Evolutionary conservation across 2,888 invertebrate genomes (phyloP).

Genomic region (Schrankia costaestrigalis): DNA sequence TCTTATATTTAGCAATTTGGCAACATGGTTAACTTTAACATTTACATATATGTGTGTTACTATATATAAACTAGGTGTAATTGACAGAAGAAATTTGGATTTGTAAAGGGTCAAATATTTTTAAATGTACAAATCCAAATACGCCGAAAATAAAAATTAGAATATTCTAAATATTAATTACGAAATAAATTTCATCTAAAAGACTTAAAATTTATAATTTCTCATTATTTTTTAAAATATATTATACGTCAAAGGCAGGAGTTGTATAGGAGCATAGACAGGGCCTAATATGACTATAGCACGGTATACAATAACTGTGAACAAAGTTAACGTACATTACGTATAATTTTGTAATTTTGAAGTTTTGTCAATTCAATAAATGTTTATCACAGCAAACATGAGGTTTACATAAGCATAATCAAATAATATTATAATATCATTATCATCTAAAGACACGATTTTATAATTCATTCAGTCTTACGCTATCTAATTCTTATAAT

Average conservation of each 20-base stretch:
- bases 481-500: constrained; percentile 51
- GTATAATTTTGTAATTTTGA: constrained; percentile 22
- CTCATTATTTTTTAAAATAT: constrained; percentile 14
- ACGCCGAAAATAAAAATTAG: constrained; percentile 9
- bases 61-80: constrained; percentile 57
- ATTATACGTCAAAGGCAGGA: constrained; percentile 22
- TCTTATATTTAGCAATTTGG: constrained; percentile 73
- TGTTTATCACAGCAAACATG: constrained; percentile 66
- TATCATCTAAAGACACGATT: constrained; percentile 49
- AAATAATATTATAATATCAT: constrained; percentile 38
- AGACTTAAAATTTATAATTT: constrained; percentile 13
- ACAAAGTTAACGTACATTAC: constrained; percentile 5
- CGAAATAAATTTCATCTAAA: too few relatives aligned
- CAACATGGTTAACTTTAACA: constrained; percentile 71
- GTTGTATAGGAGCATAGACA: constrained; percentile 23
- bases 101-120: constrained; percentile 13
- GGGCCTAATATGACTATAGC: constrained; percentile 8
- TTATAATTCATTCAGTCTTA: constrained; percentile 70
- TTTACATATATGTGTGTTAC: constrained; percentile 53
- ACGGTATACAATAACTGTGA: constrained; percentile 8
- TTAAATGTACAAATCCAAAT: constrained; percentile 27
- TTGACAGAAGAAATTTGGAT: constrained; percentile 67
- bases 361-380: constrained; percentile 32
- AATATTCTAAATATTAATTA: constrained; percentile 11
- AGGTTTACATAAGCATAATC: constrained; percentile 56